These are phyloP conservation scores for Drosophila paranaensis DNA, from an alignment of 2,888 invertebrate species.

Conservation along the genomic window DNA sequence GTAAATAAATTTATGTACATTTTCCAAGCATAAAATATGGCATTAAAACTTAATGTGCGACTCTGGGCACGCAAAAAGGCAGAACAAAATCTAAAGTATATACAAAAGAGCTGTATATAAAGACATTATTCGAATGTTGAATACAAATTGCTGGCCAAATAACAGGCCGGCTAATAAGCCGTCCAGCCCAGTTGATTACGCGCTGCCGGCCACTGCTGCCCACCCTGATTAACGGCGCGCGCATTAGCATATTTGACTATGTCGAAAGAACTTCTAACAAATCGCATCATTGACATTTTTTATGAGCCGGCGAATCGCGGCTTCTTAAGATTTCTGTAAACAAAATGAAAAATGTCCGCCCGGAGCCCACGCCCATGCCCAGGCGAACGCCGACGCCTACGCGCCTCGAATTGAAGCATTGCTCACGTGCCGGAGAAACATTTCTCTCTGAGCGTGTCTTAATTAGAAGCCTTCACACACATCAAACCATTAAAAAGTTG, in stretches of 20 bases:
- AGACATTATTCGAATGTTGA: constrained; percentile 67
- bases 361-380: constrained; percentile 1
- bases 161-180: constrained; percentile 67
- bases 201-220: constrained; percentile 20
- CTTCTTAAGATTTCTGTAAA: constrained; percentile 42
- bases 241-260: constrained; percentile 65
- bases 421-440: constrained; percentile 77
- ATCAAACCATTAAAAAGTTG: constrained; percentile 56
- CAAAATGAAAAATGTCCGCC: constrained; percentile 45
- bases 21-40: constrained; percentile 76
- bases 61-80: constrained; percentile 56
- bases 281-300: constrained; percentile 78
- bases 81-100: background rate
- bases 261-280: constrained; percentile 49
- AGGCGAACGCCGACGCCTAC: background rate
- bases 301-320: constrained; percentile 59
- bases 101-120: constrained; percentile 40
- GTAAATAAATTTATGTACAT: constrained; percentile 75
- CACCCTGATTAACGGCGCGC: constrained; percentile 46
- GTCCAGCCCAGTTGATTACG: constrained; percentile 54
- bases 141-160: constrained; percentile 55
- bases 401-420: constrained; percentile 50
- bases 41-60: constrained; percentile 77
- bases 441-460: constrained; percentile 80
- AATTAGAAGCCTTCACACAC: constrained; percentile 65